Evolutionary conservation across 2,888 invertebrate genomes (phyloP).

Genomic region (Monopis laevigella): DNA sequence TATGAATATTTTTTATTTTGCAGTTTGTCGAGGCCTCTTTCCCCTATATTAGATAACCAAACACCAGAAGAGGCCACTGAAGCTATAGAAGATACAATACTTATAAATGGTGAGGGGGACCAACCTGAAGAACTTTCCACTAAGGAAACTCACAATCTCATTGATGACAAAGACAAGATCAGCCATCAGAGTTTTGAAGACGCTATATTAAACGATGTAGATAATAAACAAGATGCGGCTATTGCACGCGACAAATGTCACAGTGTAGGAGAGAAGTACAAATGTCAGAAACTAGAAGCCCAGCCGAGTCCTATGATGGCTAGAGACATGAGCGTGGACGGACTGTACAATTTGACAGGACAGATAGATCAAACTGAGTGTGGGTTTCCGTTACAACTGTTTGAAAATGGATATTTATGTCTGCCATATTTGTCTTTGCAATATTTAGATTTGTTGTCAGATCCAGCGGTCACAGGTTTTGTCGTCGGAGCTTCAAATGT

Average conservation of each 20-base stretch:
- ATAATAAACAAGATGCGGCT: constrained; percentile 43
- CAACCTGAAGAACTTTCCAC: constrained; percentile 42
- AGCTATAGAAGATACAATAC: constrained; percentile 17
- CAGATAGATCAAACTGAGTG: constrained; percentile 77
- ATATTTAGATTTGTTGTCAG: constrained; percentile 90
- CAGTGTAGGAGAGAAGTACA: constrained; percentile 60
- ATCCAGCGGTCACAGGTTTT: constrained; percentile 86
- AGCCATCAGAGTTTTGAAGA: constrained; percentile 58
- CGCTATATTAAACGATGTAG: constrained; percentile 38
- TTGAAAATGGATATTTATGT: constrained; percentile 91
- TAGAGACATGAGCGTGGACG: constrained; percentile 74
- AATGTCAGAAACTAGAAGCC: constrained; percentile 47
- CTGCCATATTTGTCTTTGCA: constrained; percentile 96
- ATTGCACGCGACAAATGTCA: constrained; percentile 54
- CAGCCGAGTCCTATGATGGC: constrained; percentile 69
- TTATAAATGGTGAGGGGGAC: constrained; percentile 36
- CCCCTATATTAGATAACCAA: constrained; percentile 36
- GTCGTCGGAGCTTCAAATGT: constrained; percentile 98
- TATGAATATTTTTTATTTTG: constrained; percentile 15
- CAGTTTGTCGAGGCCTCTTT: constrained; percentile 51
- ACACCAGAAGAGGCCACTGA: constrained; percentile 28
- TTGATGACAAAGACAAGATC: constrained; percentile 53
- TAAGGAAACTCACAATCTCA: constrained; percentile 48
- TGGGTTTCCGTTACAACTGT: constrained; percentile 88
- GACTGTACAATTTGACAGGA: constrained; percentile 70